Conservation (phyloP, 2,113 vertebrate genomes). For the Ictalurus furcatus region DNA sequence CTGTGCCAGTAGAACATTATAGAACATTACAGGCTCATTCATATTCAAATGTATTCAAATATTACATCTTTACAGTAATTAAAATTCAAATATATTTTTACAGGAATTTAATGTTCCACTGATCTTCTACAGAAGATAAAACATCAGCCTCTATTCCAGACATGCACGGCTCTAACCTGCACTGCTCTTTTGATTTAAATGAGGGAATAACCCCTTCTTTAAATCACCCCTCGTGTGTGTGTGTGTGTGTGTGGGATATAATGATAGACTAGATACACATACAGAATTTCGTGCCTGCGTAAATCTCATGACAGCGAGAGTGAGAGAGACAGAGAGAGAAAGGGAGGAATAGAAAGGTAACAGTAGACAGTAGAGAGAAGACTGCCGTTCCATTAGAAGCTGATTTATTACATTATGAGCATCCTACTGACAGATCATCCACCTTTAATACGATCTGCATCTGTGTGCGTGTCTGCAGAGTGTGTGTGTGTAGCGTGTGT, state of each 20-base stretch:
- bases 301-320: not conserved
- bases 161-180: conserved; percentile 12
- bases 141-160: conserved; percentile 31
- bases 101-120: not conserved
- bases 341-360: not conserved
- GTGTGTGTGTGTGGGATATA: not conserved
- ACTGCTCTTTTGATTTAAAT: conserved; percentile 26
- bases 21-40: not conserved
- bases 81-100: not conserved
- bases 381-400: conserved; percentile 27
- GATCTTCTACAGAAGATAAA: conserved; percentile 1
- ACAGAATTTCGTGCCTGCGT: not conserved
- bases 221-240: not conserved
- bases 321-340: not conserved
- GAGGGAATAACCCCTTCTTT: conserved; percentile 8
- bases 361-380: not conserved
- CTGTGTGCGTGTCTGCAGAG: not conserved
- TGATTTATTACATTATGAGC: conserved; percentile 30
- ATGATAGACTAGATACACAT: not conserved
- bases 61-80: not conserved
- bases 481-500: not conserved
- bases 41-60: not conserved
- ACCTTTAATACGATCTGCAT: conserved; percentile 39
- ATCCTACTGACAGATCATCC: conserved; percentile 8
- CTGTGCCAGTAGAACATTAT: not conserved